These are phyloP conservation scores for Tragelaphus imberbis DNA, from an alignment of 2,113 vertebrate genomes.

Conservation along the genomic window DNA sequence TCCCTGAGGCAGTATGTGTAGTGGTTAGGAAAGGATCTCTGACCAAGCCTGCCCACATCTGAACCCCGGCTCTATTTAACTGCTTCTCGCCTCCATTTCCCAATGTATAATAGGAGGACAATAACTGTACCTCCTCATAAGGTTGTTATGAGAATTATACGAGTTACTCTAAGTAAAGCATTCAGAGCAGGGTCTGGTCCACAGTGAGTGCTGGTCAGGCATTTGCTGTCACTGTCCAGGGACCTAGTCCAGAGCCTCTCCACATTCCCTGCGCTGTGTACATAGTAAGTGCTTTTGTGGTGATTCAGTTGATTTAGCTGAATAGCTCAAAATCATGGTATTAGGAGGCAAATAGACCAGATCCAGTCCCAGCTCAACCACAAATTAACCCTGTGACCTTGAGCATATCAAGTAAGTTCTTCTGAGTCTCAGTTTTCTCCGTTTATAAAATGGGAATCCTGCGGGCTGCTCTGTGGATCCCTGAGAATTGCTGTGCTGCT, in stretches of 20 bases:
- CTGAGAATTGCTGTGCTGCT: not conserved
- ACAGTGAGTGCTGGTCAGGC: not conserved
- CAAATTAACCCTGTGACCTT: not conserved
- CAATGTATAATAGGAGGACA: not conserved
- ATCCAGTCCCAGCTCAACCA: not conserved
- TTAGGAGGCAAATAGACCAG: not conserved
- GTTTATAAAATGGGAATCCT: not conserved
- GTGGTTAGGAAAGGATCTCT: not conserved
- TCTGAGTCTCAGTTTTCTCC: not conserved
- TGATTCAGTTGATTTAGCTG: not conserved
- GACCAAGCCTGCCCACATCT: not conserved
- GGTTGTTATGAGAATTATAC: not conserved
- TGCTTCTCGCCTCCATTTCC: not conserved
- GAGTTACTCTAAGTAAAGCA: not conserved
- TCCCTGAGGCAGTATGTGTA: not conserved
- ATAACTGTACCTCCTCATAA: not conserved
- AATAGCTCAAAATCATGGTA: not conserved
- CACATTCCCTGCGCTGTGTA: not conserved
- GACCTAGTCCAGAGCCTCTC: not conserved
- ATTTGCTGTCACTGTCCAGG: not conserved
- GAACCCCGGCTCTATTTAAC: not conserved
- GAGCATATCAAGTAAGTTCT: not conserved
- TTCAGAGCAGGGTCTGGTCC: not conserved
- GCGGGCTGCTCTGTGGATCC: not conserved
- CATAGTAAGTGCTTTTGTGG: not conserved